Evolutionary conservation across 2,888 invertebrate genomes (phyloP), one percentile per base, ranked within the genome.

Genomic region (Caenorhabditis sp.): DNA sequence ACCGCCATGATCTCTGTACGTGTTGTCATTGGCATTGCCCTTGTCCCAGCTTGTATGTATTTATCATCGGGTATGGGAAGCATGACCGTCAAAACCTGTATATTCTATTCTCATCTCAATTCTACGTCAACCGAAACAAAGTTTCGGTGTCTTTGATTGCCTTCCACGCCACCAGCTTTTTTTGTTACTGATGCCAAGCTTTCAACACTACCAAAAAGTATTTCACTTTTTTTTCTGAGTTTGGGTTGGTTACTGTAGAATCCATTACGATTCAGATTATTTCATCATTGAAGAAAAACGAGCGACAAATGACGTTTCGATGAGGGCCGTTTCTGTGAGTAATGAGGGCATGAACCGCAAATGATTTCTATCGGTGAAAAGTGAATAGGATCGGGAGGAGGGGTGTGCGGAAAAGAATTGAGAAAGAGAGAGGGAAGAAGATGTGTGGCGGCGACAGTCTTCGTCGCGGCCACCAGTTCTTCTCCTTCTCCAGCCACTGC

Each of bases 21-120:
- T 61, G 46, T 50, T 30, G 35, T 53, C n/a, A 27, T 52, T 30
- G 43, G 63, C 41, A 24, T 39, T 68, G 68, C 48, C 68, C 59
- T 68, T 68, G 68, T 48, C 55, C 45, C 35, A 35, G 27, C 62
- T 52, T 46, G 15, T 52, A 11, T 58, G 59, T 59, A 53, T 59
- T 70, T 59, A 70, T 70, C 59, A 59, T 53, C 52, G 70, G 52
- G 48, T 59, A 59, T 59, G 43, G 15, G 53, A 70, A 70, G 70
- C 70, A 59, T 70, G 70, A 70, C 70, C 53, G 59, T 59, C 70
- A 70, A 61, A 68, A 70, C 70, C 70, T 70, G 70, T 70, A 70
- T 70, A 53, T 59, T 39, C 39, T 58, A 56, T 68, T 50, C 65
- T 48, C 35, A 62, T 17, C 13, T 13, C 9, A 35, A 7, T 35